Evolutionary conservation across 2,797 vertebrate species (phyloP).

Genomic region (Craterocephalus amniculus): DNA sequence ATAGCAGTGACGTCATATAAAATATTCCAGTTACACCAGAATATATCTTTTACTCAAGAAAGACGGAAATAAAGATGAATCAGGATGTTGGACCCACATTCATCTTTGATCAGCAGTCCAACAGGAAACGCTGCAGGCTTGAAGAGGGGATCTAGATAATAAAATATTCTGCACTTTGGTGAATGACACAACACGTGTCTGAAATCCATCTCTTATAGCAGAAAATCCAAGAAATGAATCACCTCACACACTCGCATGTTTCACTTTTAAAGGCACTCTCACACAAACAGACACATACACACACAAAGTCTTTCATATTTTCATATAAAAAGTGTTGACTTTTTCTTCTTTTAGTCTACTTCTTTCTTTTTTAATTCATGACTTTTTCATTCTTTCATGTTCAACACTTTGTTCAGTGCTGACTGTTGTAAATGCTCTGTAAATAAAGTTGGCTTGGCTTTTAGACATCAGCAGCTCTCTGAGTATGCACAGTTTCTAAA

Average conservation of each 20-base stretch:
- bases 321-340: no score
- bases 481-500: slow-evolving; percentile 7
- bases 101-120: slow-evolving; percentile 9
- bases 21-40: background rate
- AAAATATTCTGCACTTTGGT: slow-evolving; percentile 20
- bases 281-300: background rate
- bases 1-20: background rate
- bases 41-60: background rate
- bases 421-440: no score
- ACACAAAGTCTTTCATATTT: background rate
- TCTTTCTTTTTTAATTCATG: no score
- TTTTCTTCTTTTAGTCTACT: no score
- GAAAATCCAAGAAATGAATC: slow-evolving; percentile 20
- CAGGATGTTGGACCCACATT: background rate
- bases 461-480: background rate
- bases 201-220: background rate
- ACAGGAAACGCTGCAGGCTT: background rate
- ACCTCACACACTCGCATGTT: slow-evolving; percentile 7
- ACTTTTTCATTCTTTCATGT: no score
- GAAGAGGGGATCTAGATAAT: background rate
- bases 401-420: no score
- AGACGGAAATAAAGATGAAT: background rate
- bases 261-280: background rate
- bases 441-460: no score
- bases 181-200: background rate